Conservation (phyloP, 2,797 vertebrate species). For the Astyanax mexicanus region DNA sequence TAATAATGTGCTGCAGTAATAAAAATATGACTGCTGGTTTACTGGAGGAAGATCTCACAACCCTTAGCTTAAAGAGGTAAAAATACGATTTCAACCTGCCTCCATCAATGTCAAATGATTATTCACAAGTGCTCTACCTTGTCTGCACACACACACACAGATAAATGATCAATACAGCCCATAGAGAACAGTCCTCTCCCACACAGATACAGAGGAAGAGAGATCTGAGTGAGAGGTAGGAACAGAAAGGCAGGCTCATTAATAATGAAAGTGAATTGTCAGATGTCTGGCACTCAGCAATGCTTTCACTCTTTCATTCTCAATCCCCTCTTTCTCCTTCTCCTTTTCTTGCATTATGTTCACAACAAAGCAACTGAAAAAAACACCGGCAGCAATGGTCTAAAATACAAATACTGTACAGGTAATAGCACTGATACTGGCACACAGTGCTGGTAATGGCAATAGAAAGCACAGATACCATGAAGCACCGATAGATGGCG, state of each 20-base stretch:
- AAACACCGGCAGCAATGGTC: no score
- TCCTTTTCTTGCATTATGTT: slow-evolving; percentile 10
- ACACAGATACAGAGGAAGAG: background rate
- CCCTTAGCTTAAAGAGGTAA: no score
- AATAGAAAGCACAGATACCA: no score
- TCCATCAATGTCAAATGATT: no score
- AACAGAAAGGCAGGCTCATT: slow-evolving; percentile 36
- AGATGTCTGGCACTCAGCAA: slow-evolving; percentile 31
- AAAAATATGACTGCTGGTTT: no score
- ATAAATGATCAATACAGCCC: background rate
- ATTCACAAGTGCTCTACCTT: background rate
- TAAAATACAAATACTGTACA: no score
- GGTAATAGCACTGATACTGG: no score
- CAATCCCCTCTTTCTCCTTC: background rate
- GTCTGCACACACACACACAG: background rate
- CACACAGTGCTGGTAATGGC: no score
- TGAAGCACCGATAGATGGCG: no score
- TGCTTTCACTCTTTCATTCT: slow-evolving; percentile 29
- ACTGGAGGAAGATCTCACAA: no score
- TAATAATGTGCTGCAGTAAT: background rate
- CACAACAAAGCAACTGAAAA: background rate
- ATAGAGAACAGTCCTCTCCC: slow-evolving; percentile 12
- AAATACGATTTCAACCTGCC: no score
- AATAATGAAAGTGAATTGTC: slow-evolving; percentile 48
- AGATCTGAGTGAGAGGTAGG: slow-evolving; percentile 3